Base-by-base conservation (phyloP, 2,113 vertebrate genomes). In the Periophthalmodon schlosseri region DNA sequence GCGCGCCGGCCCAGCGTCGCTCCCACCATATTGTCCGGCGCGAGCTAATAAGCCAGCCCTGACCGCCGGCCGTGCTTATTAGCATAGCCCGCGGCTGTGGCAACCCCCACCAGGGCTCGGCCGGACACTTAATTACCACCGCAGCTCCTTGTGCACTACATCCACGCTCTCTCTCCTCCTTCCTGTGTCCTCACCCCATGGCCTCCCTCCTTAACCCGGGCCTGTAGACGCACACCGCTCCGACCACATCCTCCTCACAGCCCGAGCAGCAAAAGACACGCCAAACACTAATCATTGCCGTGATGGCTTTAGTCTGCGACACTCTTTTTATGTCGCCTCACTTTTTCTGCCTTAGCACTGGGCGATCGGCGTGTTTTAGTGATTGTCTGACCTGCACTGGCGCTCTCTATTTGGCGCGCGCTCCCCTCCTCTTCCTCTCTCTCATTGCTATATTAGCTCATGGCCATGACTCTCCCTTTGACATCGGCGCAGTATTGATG, bases 71-170 rank as follows among this genome's bases (percentile, higher is more conserved):
- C 76, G 66, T 75, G 78, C 90, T 94, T 91, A 94, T 94, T 94
- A 94, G 90, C 93, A 94, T 94, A 78, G 92, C 92, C 90, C 21
- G 90, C 82, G 90, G 94, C 90, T 72, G 78, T 88, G 88, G 91
- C 88, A 91, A 87, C 88, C 90, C 87, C 84, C 81, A 74, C 81
- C 76, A 89, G 89, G 76, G 86, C 87, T 86, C 80, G 86, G 83
- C 89, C 74, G 90, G 90, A 93, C 91, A 92, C 90, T 93, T 93
- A 92, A 93, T 94, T 94, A 93, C 88, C 39, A 70, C 74, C 67
- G 70, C 63, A 47, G 85, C 82, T 89, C 79, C 84, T 89, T 87
- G 84, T 68, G 80, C 75, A 57, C 81, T 74, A 68, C 83, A 74
- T 90, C 78, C 77, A 83, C 57, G n/a, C 87, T 85, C 75, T 34